Evolutionary conservation across 2,888 invertebrate species (phyloP), one percentile per base, ranked within the genome.

Genomic region (Calameuta idolon): DNA sequence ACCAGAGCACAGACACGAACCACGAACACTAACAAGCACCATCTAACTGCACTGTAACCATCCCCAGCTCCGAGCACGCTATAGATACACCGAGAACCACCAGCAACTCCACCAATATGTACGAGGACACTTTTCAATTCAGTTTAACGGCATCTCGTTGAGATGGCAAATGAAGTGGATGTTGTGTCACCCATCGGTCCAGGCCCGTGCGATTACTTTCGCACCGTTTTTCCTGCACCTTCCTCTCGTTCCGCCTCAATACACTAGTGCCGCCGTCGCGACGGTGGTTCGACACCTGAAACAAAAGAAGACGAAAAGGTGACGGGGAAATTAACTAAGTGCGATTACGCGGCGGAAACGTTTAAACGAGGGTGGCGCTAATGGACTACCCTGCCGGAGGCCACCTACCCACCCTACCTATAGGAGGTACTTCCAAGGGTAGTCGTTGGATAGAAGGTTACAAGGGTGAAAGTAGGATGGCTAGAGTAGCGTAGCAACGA

Each of bases 341-440:
- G 80, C 85, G 87, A 88, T 88, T 88, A 88, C 87, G 82, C 80
- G 82, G 79, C 86, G 88, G 86, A 88, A 88, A 86, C 84, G 84
- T 85, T 88, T 87, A 86, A 88, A 79, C 83, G 85, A 83, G 81
- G 83, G 86, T 79, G 83, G 77, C 81, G 85, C 84, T 87, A 87
- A 87, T 87, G 86, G 83, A 85, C 85, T 80, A 79, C 77, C 82
- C 77, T 73, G 79, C 79, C 78, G 76, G 75, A 75, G 74, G 69
- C 74, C 75, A 71, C 31, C 34, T 40, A 37, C 75, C 34, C 34
- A 33, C 33, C 34, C 74, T 34, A 68, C 34, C 30, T 34, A 34
- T 34, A 9, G 35, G 40, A 35, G 34, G 11, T 34, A 40, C 69
- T 73, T 68, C 15, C 33, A 33, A n/a, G 69, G 75, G 23, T 31